Base-by-base conservation (phyloP, 2,797 vertebrate genomes). In the Alexandromys oeconomus region DNA sequence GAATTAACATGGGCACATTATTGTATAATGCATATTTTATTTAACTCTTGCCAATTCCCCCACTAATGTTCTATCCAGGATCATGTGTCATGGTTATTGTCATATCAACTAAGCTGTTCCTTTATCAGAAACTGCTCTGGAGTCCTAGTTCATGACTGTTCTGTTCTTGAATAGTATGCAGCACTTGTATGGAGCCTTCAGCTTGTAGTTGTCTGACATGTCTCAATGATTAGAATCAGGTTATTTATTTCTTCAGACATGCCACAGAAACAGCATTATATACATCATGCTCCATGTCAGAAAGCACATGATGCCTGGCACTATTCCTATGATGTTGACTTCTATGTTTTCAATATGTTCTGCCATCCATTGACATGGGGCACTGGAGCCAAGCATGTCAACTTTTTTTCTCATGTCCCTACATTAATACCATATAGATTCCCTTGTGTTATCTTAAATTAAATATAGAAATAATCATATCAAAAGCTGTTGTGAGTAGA, bases 231-330 rank as follows among this genome's bases (percentile, higher is more conserved):
- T 81, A n/a, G 57, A 71, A 67, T 79, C 51, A 2, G 29, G 11
- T 65, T 81, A 61, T 43, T 87, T 40, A 76, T 85, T 90, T 92
- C 74, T 65, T 85, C n/a, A 93, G 51, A 71, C 69, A 80, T 81
- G 48, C 21, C 54, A 73, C 25, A 77, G 51, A 86, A 73, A 48
- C 69, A 43, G 57, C 37, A 63, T 54, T 61, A 37, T 34, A 29
- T 79, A 63, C 27, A 29, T 43, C 23, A 11, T 57, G 19, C 23
- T n/a, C 78, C 63, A 15, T 23, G n/a, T 57, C 79, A 51, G 74
- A 31, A 43, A 59, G 21, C 29, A 43, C 21, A 19, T 4, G 57
- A 61, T 48, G 12, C 65, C 51, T 80, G 65, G 79, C 79, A 77
- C 48, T 51, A 57, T 88, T 37, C 27, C n/a, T 40, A 34, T 34